Evolutionary conservation across 2,113 vertebrate species (phyloP).

Genomic region (Amphiprion percula): DNA sequence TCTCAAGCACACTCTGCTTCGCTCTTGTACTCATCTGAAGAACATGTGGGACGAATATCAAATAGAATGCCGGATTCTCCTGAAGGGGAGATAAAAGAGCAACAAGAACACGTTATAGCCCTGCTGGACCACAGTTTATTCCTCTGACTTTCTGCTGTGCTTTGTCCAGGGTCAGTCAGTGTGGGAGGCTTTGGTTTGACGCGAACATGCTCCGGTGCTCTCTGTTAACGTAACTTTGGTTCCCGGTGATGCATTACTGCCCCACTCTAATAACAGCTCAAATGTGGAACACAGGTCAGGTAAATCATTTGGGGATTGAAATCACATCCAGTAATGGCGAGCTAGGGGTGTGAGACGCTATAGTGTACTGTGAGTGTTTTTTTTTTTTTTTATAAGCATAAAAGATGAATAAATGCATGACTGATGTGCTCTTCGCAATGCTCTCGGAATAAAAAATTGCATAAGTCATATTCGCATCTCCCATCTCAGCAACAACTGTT

Average conservation of each 20-base stretch:
- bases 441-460: conserved; percentile 24
- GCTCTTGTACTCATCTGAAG: conserved; percentile 62
- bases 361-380: not conserved
- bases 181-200: conserved; percentile 57
- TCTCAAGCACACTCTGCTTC: conserved; percentile 55
- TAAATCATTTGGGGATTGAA: conserved; percentile 29
- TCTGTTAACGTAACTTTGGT: conserved; percentile 38
- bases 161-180: conserved; percentile 8
- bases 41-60: conserved; percentile 60
- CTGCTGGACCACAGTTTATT: conserved; percentile 25
- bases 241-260: conserved; percentile 46
- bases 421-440: conserved; percentile 12
- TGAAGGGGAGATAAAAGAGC: conserved; percentile 54
- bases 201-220: conserved; percentile 30
- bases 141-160: conserved; percentile 28
- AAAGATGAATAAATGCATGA: conserved; percentile 42
- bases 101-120: conserved; percentile 34
- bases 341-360: not conserved
- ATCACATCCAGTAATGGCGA: conserved; percentile 11
- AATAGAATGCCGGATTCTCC: conserved; percentile 43
- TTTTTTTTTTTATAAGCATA: not conserved
- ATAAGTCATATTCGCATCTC: conserved; percentile 16
- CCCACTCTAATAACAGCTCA: conserved; percentile 34
- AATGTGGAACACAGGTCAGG: conserved; percentile 38
- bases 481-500: conserved; percentile 27